Evolutionary conservation across 2,888 invertebrate genomes (phyloP).

Genomic region (Tenthredo livida): DNA sequence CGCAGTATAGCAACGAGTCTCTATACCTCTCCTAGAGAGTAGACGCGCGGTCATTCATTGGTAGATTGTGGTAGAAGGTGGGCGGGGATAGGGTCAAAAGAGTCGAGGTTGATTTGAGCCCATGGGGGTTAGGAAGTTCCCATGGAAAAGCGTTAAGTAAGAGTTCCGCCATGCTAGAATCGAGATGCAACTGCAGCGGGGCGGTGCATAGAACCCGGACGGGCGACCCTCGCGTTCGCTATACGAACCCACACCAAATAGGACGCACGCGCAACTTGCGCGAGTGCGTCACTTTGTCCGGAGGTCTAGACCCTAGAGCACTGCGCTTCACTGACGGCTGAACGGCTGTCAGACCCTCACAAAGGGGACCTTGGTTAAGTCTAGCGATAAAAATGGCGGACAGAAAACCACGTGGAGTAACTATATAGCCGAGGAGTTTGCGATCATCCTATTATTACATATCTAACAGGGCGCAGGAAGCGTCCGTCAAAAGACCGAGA

Average conservation of each 20-base stretch:
- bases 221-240: constrained; percentile 35
- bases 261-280: constrained; percentile 48
- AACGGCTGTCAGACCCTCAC: constrained; percentile 17
- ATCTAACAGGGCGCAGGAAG: not conserved
- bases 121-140: constrained; percentile 62
- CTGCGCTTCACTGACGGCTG: constrained; percentile 23
- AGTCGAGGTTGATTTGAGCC: constrained; percentile 65
- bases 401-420: not conserved
- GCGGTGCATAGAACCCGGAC: constrained; percentile 51
- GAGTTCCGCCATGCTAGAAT: constrained; percentile 53
- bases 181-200: constrained; percentile 53
- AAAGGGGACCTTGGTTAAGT: constrained; percentile 41
- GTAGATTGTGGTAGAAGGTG: constrained; percentile 69
- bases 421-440: not conserved
- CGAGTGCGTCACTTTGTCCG: constrained; percentile 25
- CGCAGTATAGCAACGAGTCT: not conserved
- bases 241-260: constrained; percentile 40
- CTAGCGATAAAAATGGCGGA: constrained; percentile 43
- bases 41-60: constrained; percentile 69
- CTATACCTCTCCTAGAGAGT: constrained; percentile 66
- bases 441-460: not conserved
- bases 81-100: constrained; percentile 72
- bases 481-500: not conserved
- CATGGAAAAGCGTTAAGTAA: constrained; percentile 54
- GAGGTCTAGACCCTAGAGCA: constrained; percentile 33